These are phyloP conservation scores for Taenioides sp. DNA, from an alignment of 2,797 vertebrate genomes.

Conservation along the genomic window DNA sequence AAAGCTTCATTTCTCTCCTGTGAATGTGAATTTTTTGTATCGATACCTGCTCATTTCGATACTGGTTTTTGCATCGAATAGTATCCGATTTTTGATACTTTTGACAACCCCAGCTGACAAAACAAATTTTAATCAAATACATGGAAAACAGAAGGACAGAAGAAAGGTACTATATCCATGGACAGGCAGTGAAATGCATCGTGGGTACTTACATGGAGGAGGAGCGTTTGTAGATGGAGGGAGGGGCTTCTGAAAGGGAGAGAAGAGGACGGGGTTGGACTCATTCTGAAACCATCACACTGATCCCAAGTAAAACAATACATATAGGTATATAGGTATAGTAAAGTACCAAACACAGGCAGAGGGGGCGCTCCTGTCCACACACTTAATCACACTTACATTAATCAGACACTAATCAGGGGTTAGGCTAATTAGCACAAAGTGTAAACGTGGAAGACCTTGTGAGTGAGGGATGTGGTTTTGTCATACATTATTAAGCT, in stretches of 20 bases:
- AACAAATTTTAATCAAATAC: not conserved
- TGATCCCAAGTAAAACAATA: conserved; percentile 61
- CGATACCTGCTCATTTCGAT: too few species aligned
- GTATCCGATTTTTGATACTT: too few species aligned
- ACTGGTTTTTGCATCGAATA: too few species aligned
- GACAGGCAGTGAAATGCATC: conserved; percentile 39
- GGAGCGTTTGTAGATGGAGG: conserved; percentile 85
- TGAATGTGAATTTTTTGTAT: too few species aligned
- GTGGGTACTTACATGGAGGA: conserved; percentile 86
- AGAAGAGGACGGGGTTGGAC: conserved; percentile 52
- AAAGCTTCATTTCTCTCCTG: too few species aligned
- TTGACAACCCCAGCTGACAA: too few species aligned
- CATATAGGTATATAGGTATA: conserved; percentile 19
- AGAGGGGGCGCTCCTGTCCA: conserved; percentile 46
- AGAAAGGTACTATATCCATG: conserved; percentile 44
- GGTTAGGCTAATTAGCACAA: conserved; percentile 68
- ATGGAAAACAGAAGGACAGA: not conserved
- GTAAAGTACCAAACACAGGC: conserved; percentile 38
- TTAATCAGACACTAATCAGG: conserved; percentile 69
- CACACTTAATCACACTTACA: conserved; percentile 68
- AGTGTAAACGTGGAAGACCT: conserved; percentile 54
- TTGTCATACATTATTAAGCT: conserved; percentile 59
- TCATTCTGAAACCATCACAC: conserved; percentile 59
- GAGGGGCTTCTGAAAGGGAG: conserved; percentile 82
- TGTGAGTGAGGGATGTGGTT: conserved; percentile 49